phyloP scores from a whole-genome alignment of 2,888 invertebrate genomes.

The Troides aeacus region DNA sequence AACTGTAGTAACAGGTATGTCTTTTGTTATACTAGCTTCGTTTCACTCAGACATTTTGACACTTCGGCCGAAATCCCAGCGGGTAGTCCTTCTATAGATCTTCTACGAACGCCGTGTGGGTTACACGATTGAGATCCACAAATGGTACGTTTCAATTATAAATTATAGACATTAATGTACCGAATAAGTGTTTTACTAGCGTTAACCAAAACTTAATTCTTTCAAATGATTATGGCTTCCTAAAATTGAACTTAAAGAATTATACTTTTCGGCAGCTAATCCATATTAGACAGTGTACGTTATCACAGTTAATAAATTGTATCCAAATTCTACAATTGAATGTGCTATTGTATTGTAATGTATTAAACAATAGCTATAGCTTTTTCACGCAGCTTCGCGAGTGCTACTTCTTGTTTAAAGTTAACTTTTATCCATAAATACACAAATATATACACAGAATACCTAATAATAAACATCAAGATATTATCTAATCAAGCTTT shows the following conservation, averaged over 20 bases:
- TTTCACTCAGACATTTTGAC: slow-evolving; percentile 73
- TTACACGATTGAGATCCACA: slow-evolving; percentile 61
- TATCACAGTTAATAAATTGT: slow-evolving; percentile 12
- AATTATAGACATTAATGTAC: slow-evolving; percentile 30
- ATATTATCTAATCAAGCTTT: no score
- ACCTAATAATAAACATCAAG: no score
- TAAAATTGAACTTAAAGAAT: slow-evolving; percentile 16
- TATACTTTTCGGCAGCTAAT: background rate
- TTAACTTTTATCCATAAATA: background rate
- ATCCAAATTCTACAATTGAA: slow-evolving; percentile 26
- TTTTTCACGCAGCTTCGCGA: background rate
- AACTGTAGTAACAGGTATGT: slow-evolving; percentile 31
- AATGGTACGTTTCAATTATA: slow-evolving; percentile 63
- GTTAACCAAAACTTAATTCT: slow-evolving; percentile 18
- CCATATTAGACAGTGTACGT: background rate
- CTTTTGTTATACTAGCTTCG: slow-evolving; percentile 53
- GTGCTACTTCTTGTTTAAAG: background rate
- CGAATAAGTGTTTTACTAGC: slow-evolving; percentile 30
- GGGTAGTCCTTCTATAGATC: slow-evolving; percentile 64
- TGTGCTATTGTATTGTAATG: slow-evolving; percentile 30
- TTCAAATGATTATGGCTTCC: slow-evolving; percentile 6
- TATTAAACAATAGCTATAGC: background rate
- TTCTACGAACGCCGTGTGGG: slow-evolving; percentile 73
- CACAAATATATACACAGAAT: background rate
- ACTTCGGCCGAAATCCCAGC: slow-evolving; percentile 74